These are phyloP conservation scores for Neolamprologus modestus DNA, from an alignment of 2,113 vertebrate species.

Conservation along the genomic window DNA sequence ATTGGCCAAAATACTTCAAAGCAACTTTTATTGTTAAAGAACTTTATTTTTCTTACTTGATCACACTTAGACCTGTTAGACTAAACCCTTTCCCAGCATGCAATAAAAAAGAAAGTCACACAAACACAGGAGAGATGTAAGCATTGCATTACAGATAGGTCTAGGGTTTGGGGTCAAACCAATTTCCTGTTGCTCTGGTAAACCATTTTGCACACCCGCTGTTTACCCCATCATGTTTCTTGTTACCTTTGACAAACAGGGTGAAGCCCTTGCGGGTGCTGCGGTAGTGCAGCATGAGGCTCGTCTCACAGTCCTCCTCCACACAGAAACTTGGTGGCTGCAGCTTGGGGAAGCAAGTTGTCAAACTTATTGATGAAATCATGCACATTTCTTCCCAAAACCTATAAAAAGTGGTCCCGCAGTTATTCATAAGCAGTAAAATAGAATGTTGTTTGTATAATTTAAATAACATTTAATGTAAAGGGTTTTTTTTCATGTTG, in stretches of 20 bases:
- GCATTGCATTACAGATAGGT: background rate
- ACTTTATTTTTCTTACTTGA: background rate
- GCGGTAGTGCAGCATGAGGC: slow-evolving; percentile 69
- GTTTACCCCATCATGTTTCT: background rate
- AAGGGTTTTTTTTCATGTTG: background rate
- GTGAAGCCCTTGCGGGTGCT: slow-evolving; percentile 74
- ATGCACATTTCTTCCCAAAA: slow-evolving; percentile 67
- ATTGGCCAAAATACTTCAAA: background rate
- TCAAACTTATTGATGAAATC: slow-evolving; percentile 76
- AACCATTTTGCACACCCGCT: background rate
- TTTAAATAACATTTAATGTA: background rate
- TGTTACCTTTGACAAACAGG: slow-evolving; percentile 71
- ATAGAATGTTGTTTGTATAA: background rate
- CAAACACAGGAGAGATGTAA: background rate
- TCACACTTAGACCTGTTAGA: background rate
- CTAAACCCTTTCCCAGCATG: background rate
- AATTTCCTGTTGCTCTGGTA: background rate
- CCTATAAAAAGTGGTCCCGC: background rate
- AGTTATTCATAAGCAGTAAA: background rate
- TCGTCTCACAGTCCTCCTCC: slow-evolving; percentile 72
- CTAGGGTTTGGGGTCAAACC: background rate
- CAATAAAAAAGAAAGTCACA: background rate
- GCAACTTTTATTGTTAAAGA: background rate
- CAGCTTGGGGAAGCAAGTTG: slow-evolving; percentile 72
- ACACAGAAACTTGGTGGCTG: slow-evolving; percentile 73